A percentile compares a stretch with the other conserved stretches of the same genome.
These are phyloP conservation scores for Nomada goodeniana DNA, from an alignment of 2,888 invertebrate genomes.

Conservation along the genomic window DNA sequence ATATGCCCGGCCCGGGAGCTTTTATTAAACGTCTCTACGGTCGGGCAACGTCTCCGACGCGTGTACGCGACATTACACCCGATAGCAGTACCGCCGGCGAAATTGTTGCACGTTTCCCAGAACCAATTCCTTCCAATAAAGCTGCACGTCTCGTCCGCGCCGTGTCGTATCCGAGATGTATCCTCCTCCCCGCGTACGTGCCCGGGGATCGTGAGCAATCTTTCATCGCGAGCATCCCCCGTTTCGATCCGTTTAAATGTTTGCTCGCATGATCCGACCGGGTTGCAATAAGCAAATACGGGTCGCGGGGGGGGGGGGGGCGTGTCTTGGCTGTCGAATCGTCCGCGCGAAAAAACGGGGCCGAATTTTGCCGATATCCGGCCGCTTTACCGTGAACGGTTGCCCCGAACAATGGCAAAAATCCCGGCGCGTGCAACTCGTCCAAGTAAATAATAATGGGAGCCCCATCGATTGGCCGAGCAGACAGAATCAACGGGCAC, in stretches of 20 bases:
- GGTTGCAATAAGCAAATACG: slow-evolving; percentile 46
- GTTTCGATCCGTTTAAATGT: slow-evolving; percentile 54
- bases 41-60: neutral
- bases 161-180: slow-evolving; percentile 30
- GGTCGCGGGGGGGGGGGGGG: neutral
- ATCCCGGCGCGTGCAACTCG: slow-evolving; percentile 51
- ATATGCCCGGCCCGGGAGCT: slow-evolving; percentile 31
- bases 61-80: neutral
- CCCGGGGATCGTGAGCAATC: slow-evolving; percentile 49
- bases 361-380: slow-evolving; percentile 52
- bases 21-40: slow-evolving; percentile 16
- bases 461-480: slow-evolving; percentile 57
- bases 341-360: neutral
- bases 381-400: slow-evolving; percentile 25
- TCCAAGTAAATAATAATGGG: slow-evolving; percentile 68
- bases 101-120: slow-evolving; percentile 35
- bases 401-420: slow-evolving; percentile 39
- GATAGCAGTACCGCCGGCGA: slow-evolving; percentile 15
- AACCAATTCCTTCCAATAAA: slow-evolving; percentile 34
- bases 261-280: slow-evolving; percentile 30
- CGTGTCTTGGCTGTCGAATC: neutral
- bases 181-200: slow-evolving; percentile 40
- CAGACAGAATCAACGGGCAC: slow-evolving; percentile 19
- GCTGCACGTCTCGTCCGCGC: slow-evolving; percentile 33
- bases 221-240: slow-evolving; percentile 47